Evolutionary conservation across 2,113 vertebrate species (phyloP).

Genomic region (Hippocampus abdominalis): DNA sequence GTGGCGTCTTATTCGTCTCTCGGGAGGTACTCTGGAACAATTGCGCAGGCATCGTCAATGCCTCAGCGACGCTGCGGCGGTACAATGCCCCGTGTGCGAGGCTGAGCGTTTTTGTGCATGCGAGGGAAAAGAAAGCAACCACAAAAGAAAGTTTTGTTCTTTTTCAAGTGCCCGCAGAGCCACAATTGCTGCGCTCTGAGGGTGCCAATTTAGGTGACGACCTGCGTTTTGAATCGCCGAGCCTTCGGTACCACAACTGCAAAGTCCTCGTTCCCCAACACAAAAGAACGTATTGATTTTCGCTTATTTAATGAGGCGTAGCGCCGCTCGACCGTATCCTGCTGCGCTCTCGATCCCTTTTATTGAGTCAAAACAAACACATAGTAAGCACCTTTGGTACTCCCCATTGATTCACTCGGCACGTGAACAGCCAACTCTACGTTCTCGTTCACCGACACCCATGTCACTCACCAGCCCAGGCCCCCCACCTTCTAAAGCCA

Average conservation of each 20-base stretch:
- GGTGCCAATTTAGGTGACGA: not conserved
- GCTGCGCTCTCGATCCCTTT: no score
- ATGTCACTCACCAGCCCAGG: not conserved
- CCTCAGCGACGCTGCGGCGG: conserved; percentile 13
- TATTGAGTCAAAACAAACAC: not conserved
- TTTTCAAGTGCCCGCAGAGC: not conserved
- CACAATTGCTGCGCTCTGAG: not conserved
- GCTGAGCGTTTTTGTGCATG: conserved; percentile 26
- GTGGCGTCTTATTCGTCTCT: not conserved
- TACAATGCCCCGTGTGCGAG: conserved; percentile 19
- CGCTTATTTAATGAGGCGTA: no score
- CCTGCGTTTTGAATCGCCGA: not conserved
- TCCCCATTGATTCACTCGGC: not conserved
- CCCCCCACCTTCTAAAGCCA: not conserved
- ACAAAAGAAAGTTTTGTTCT: conserved; percentile 3
- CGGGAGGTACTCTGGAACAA: conserved; percentile 9
- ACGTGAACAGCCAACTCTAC: not conserved
- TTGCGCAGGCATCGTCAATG: conserved; percentile 30
- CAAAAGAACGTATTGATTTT: no score
- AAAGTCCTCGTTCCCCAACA: no score
- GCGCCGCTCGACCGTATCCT: no score
- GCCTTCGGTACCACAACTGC: not conserved
- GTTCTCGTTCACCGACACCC: not conserved
- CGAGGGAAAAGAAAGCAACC: conserved; percentile 7
- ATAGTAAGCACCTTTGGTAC: not conserved